A percentile compares a stretch with the other conserved stretches of the same genome.
phyloP scores from a whole-genome alignment of 2,888 invertebrate species.

The Sarcophaga variegata region DNA sequence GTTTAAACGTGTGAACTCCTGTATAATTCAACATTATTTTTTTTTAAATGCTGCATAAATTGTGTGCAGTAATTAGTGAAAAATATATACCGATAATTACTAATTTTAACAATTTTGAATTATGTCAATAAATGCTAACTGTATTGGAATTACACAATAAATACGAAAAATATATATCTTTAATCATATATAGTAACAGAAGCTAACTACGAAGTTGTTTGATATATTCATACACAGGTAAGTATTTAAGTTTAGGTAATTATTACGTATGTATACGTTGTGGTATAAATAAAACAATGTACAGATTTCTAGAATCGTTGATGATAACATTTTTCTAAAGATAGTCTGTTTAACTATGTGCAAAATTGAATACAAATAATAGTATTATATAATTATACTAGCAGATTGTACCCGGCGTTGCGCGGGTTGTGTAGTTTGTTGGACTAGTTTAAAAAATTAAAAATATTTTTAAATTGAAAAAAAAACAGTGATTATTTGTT shows the following conservation, averaged over 20 bases:
- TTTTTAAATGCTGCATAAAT: constrained; percentile 75
- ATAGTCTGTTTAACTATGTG: too few relatives aligned
- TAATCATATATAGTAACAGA: not conserved
- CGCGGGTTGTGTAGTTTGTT: too few relatives aligned
- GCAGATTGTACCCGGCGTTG: too few relatives aligned
- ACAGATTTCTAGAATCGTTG: too few relatives aligned
- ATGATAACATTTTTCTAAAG: too few relatives aligned
- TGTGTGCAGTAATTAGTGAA: constrained; percentile 74
- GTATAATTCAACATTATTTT: constrained; percentile 69
- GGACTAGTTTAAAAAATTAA: too few relatives aligned
- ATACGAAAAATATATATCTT: constrained; percentile 50
- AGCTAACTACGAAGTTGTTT: not conserved
- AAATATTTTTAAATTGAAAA: too few relatives aligned
- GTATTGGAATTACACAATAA: constrained; percentile 76
- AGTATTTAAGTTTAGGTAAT: not conserved
- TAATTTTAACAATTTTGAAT: constrained; percentile 75
- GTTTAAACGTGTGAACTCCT: constrained; percentile 69
- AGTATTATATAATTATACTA: too few relatives aligned
- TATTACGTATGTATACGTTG: too few relatives aligned
- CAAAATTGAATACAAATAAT: too few relatives aligned
- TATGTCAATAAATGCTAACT: constrained; percentile 78
- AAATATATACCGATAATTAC: constrained; percentile 71
- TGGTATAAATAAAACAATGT: too few relatives aligned
- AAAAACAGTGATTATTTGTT: too few relatives aligned
- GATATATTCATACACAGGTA: not conserved